A percentile compares a stretch with the other conserved stretches of the same genome.
These are phyloP conservation scores for Syngnathus floridae DNA, from an alignment of 2,113 vertebrate species.

Conservation along the genomic window DNA sequence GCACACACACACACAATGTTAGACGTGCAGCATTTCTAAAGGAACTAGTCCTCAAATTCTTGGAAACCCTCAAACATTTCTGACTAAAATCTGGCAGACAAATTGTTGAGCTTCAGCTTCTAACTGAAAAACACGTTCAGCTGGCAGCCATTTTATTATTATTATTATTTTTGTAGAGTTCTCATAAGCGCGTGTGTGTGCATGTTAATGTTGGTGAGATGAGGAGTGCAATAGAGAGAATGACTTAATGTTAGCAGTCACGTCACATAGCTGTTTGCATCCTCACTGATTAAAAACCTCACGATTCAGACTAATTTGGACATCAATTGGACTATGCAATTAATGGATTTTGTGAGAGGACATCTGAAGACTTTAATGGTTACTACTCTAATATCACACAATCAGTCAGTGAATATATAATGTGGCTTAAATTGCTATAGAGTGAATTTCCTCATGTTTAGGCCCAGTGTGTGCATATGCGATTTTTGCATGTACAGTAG, in stretches of 20 bases:
- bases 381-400: neutral
- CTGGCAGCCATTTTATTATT: constrained; percentile 55
- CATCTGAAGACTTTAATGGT: constrained; percentile 19
- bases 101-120: constrained; percentile 60
- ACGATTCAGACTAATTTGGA: constrained; percentile 58
- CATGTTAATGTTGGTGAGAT: constrained; percentile 10
- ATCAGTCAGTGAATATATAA: neutral
- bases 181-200: constrained; percentile 22
- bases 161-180: constrained; percentile 45
- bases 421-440: constrained; percentile 3
- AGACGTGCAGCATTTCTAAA: constrained; percentile 8
- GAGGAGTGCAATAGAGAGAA: constrained; percentile 10
- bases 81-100: constrained; percentile 50
- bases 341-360: constrained; percentile 38
- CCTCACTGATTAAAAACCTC: constrained; percentile 61
- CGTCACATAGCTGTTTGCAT: constrained; percentile 66
- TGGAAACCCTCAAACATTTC: constrained; percentile 27
- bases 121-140: constrained; percentile 58
- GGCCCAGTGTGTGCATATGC: neutral
- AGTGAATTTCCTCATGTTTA: constrained; percentile 5
- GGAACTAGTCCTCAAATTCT: constrained; percentile 17
- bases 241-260: constrained; percentile 62
- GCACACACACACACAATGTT: neutral
- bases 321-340: constrained; percentile 38
- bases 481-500: constrained; percentile 13